These are phyloP conservation scores for Platynereis dumerilii DNA, from an alignment of 2,888 invertebrate species.

Conservation along the genomic window DNA sequence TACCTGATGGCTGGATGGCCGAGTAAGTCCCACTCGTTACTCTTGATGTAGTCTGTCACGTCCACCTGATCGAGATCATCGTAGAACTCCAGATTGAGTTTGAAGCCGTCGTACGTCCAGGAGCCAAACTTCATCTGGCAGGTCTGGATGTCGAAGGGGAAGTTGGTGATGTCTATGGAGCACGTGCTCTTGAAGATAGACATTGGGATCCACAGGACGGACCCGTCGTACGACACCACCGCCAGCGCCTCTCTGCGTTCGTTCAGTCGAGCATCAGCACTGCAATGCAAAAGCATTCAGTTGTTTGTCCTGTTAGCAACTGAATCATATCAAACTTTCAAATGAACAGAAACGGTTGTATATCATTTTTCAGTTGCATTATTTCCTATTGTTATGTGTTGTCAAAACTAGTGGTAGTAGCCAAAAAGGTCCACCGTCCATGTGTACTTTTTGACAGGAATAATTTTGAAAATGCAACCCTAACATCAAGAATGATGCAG, in stretches of 20 bases:
- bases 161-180: conserved; percentile 58
- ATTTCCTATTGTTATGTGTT: no score
- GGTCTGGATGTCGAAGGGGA: conserved; percentile 61
- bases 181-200: conserved; percentile 62
- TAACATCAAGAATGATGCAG: no score
- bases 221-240: conserved; percentile 47
- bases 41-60: conserved; percentile 52
- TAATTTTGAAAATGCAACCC: no score
- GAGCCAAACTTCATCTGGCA: conserved; percentile 62
- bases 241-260: conserved; percentile 59
- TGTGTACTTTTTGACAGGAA: no score
- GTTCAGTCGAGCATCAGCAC: conserved; percentile 59
- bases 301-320: no score
- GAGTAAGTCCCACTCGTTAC: conserved; percentile 61
- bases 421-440: no score
- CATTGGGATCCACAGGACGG: conserved; percentile 52
- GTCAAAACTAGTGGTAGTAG: no score
- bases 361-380: no score
- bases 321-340: no score
- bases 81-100: conserved; percentile 36
- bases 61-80: conserved; percentile 29
- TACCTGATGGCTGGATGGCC: conserved; percentile 43
- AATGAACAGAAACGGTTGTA: no score
- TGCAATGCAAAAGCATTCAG: conserved; percentile 32
- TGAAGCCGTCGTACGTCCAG: conserved; percentile 59